Percentiles rank a stretch among this genome's conserved stretches.
phyloP scores from a whole-genome alignment of 2,797 vertebrate species.

The Tiaroga cobitis region DNA sequence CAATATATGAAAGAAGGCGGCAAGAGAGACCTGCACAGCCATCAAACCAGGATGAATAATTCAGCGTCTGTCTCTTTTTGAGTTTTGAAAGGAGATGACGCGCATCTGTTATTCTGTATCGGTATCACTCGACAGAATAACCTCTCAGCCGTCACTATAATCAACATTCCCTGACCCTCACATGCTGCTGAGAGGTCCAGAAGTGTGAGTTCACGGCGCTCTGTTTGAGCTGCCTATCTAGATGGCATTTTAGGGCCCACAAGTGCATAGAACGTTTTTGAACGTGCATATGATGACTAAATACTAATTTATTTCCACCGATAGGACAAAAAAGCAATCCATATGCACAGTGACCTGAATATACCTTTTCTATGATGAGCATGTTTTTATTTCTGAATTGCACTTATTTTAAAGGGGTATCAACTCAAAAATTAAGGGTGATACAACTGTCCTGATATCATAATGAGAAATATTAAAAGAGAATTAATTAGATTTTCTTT shows the following conservation, averaged over 20 bases:
- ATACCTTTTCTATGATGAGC: not conserved
- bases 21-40: slow-evolving; percentile 7
- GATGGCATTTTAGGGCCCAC: not conserved
- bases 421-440: not conserved
- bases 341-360: not conserved
- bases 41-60: slow-evolving; percentile 57
- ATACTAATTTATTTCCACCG: not conserved
- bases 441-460: not conserved
- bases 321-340: not conserved
- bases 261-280: not conserved
- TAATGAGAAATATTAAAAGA: not conserved
- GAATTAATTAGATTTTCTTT: not conserved
- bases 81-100: slow-evolving; percentile 46
- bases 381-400: not conserved
- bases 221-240: not conserved
- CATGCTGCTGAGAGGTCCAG: slow-evolving; percentile 40
- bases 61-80: slow-evolving; percentile 44
- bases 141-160: slow-evolving; percentile 33
- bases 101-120: slow-evolving; percentile 55
- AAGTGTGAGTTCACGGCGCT: not conserved
- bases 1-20: slow-evolving; percentile 37
- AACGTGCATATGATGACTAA: not conserved
- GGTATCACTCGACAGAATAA: slow-evolving; percentile 16
- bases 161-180: slow-evolving; percentile 46
- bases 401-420: not conserved